Percentiles rank a stretch among this genome's conserved stretches.
These are phyloP conservation scores for Nemopilema nomurai DNA, from an alignment of 30 jellyfish, hydroid and myxozoan species.

Conservation along the genomic window DNA sequence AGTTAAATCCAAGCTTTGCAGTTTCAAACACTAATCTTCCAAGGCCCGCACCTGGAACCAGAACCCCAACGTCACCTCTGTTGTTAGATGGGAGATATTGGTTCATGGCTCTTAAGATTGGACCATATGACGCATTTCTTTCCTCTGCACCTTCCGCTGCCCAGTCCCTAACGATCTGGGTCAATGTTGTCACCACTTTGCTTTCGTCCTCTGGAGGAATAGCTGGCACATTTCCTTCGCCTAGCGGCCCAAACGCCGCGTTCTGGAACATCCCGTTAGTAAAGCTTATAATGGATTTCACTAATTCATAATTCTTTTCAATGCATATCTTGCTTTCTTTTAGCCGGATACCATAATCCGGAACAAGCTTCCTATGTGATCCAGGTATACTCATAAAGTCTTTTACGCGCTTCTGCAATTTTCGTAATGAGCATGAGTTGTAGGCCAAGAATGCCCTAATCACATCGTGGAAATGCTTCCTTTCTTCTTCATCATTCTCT, in stretches of 20 bases:
- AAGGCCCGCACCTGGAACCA: conserved; percentile 99
- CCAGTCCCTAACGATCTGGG: conserved; percentile 98
- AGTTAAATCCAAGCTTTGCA: conserved; percentile 81
- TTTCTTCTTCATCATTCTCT: conserved; percentile 81
- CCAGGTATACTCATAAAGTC: conserved; percentile 66
- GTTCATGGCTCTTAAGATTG: conserved; percentile 69
- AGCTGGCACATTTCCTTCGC: conserved; percentile 19
- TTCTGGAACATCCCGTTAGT: conserved; percentile 86
- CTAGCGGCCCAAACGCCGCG: conserved; percentile 54
- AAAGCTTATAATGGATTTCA: conserved; percentile 47
- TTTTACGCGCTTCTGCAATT: conserved; percentile 68
- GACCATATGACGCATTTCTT: conserved; percentile 71
- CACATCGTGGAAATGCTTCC: conserved; percentile 79
- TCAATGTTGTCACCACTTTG: conserved; percentile 90
- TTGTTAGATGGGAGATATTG: conserved; percentile 57
- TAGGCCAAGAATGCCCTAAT: conserved; percentile 82
- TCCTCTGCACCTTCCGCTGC: conserved; percentile 89
- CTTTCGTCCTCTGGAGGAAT: conserved; percentile 70
- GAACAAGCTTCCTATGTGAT: conserved; percentile 74
- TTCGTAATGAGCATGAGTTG: conserved; percentile 55
- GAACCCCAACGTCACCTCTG: conserved; percentile 50
- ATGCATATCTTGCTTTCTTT: conserved; percentile 63
- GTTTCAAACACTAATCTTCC: conserved; percentile 95
- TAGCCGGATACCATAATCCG: conserved; percentile 47
- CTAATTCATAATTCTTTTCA: conserved; percentile 68